Base-by-base conservation (phyloP, 1,140 invertebrate species). In the Babylonia areolata region DNA sequence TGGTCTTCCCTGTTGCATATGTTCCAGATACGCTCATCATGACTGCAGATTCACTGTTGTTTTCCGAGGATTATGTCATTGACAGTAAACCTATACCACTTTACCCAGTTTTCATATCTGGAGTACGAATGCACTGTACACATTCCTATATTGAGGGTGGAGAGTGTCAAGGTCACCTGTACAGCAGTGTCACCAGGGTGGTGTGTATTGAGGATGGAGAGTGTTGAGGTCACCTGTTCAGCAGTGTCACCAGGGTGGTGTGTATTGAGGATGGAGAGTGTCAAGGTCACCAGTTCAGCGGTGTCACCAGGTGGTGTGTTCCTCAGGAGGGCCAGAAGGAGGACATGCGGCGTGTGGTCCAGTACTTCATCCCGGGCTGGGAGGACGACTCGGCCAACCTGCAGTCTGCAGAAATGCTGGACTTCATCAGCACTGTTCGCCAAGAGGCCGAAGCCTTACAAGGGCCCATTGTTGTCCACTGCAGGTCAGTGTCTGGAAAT, bases 371-470 rank as follows among this genome's bases (percentile, higher is more conserved):
- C 79, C 87, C 88, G 71, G 88, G 87, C 51, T 91, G 89, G 85
- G 75, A 85, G 46, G 90, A 91, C 85, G 90, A 88, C 87, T 86
- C 85, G 84, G 90, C 90, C 58, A 89, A 90, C 77, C 84, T 91
- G 20, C 85, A 79, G 1, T 54, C 81, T 54, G 87, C 85, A 40
- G 86, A 89, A 54, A 88, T 91, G 15, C 84, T 91, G 20, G 88
- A 89, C 17, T 91, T 91, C 84, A 81, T 87, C 12, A 39, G 79
- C 39, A 73, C 86, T 39, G 88, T 91, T 0, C 64, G 90, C 35
- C 77, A 88, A 51, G 86, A 89, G 54, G 86, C 86, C n/a, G 87
- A 83, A 11, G 73, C 88, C 35, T 71, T 37, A 17, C 37, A 81
- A 37, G 90, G 90, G 15, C 90, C 90, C 31, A 81, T 89, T 28